These are phyloP conservation scores for Euplagia quadripunctaria DNA, from an alignment of 2,888 invertebrate species.

Conservation along the genomic window DNA sequence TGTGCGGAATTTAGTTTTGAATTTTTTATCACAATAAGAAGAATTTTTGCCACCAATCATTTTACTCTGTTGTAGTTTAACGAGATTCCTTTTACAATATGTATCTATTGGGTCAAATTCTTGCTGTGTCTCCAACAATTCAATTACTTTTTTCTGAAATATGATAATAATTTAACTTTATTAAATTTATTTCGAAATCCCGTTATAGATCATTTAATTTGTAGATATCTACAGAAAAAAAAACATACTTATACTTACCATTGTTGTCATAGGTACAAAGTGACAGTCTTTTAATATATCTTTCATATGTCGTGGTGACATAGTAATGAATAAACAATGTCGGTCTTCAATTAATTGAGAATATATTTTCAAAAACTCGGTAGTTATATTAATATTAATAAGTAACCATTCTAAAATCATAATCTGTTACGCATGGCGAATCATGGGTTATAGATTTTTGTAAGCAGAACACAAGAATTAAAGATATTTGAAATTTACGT, in stretches of 20 bases:
- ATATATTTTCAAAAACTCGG: neutral
- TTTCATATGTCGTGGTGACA: constrained; percentile 22
- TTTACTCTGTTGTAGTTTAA: constrained; percentile 59
- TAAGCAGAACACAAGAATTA: neutral
- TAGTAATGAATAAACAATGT: neutral
- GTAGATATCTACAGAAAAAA: neutral
- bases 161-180: too few relatives aligned
- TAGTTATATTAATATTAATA: neutral
- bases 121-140: constrained; percentile 53
- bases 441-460: neutral
- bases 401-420: neutral
- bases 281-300: constrained; percentile 52
- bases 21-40: constrained; percentile 24
- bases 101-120: constrained; percentile 42
- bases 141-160: constrained; percentile 65
- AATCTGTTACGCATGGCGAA: neutral
- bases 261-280: constrained; percentile 66
- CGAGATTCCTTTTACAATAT: constrained; percentile 63
- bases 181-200: too few relatives aligned
- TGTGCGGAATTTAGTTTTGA: constrained; percentile 51
- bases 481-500: neutral
- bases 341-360: neutral
- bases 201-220: too few relatives aligned
- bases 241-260: constrained; percentile 66
- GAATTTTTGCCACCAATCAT: constrained; percentile 18